Evolutionary conservation across 2,113 vertebrate species (phyloP), one percentile per base, ranked within the genome.

Genomic region (Chlamydotis undulata): DNA sequence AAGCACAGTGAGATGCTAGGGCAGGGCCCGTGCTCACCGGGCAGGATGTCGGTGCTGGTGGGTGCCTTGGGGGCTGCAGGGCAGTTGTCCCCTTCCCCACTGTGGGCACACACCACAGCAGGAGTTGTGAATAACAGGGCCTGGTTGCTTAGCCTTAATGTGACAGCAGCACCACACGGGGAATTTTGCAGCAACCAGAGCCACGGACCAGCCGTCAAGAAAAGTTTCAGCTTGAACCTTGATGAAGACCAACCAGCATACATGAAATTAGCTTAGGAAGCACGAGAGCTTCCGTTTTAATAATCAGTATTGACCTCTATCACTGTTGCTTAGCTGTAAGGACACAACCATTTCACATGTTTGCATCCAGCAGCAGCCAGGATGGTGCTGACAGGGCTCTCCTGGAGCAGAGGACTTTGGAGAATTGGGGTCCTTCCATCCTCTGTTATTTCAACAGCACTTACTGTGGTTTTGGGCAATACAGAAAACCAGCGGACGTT

Each of bases 21-120:
- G 23, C 33, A 68, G 41, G 59, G 63, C 19, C 26, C 2, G 1
- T 57, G 64, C 41, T 88, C 22, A 5, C 25, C 26, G 33, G 18
- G 39, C 39, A 69, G 55, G 82, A 28, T 19, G 13, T 2, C 0
- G 3, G 60, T 35, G 33, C 33, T 19, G 53, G 8, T 0, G 0
- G 11, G 9, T 29, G 37, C 35, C 35, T 28, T 39, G 21, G 22
- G 47, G 35, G 25, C 65, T 60, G n/a, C 28, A 56, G 41, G 31
- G 10, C 57, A 49, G 33, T 29, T 28, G 26, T 14, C n/a, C 22
- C 22, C 16, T 28, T 52, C 49, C 52, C 49, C 28, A 8, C 14
- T 26, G 5, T 0, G 0, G 29, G 47, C n/a, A 47, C 39, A 65
- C 17, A 55, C 11, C 22, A 25, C 37, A 83, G 37, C 29, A n/a